Evolutionary conservation across 2,888 invertebrate species (phyloP), one percentile per base, ranked within the genome.

Genomic region (Anthophora plumipes): DNA sequence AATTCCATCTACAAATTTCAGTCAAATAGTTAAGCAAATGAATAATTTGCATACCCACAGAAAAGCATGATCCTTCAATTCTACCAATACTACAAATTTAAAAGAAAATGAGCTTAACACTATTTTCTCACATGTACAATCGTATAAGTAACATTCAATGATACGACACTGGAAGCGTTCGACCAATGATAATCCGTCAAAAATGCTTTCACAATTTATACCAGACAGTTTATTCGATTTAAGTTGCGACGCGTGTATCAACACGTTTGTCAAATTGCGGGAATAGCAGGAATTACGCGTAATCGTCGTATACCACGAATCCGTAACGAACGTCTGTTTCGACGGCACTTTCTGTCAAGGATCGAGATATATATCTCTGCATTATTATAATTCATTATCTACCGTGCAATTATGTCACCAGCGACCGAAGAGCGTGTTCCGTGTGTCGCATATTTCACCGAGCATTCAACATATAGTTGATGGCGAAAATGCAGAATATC

Each of bases 351-450:
- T 22, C 60, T 72, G 85, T 77, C 79, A 71, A 73, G 74, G 61
- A 77, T 71, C 76, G 71, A 78, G 48, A 63, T 64, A 52, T 64
- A 52, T 77, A 66, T 71, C 67, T 66, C 64, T 20, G 63, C 71
- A 78, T 85, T 85, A 85, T 80, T 83, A 77, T 85, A 83, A 85
- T 85, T 81, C 75, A 66, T 70, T 69, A 63, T 68, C 59, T 52
- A 71, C 63, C 59, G 48, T 31, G 54, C 72, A 77, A 85, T 82
- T 69, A 75, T 61, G 69, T 31, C 41, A 41, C 22, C 20, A 14
- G 57, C 67, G 72, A 37, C 11, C 63, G 60, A 41, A 59, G n/a
- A 46, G 61, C 57, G 55, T 48, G 79, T 79, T 77, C 74, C 74
- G 71, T 59, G 77, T 70, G 68, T 25, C 66, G 64, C 77, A 68